Evolutionary conservation across 2,113 vertebrate species (phyloP), one percentile per base, ranked within the genome.

Genomic region (Ursus arctos): DNA sequence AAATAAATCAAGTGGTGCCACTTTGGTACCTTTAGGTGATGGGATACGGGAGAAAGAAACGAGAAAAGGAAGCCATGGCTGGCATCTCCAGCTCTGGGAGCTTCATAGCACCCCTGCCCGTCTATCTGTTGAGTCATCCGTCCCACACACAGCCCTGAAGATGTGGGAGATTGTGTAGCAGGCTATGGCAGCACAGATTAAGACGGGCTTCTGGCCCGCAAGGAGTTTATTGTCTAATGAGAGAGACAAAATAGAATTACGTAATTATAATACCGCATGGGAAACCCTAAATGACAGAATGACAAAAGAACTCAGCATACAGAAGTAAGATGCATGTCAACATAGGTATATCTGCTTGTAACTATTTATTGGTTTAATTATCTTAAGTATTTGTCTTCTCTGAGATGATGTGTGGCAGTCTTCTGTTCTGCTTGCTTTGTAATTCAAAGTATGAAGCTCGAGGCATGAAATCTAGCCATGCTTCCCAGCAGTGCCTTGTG

Each of bases 1-100:
- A 79, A 94, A 93, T 94, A 96, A 86, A 95, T 47, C 51, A 49
- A 71, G 77, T 11, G 69, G 51, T 86, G 57, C 76, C 51, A 18
- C n/a, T 88, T 19, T 74, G 15, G 40, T 77, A 51, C 63, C 63
- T 18, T 33, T 31, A 69, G 65, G 93, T 76, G 84, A 49, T 26
- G 88, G 87, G 51, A 90, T 21, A 11, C 3, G 24, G 49, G 76
- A 91, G 74, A 71, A 82, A 93, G 33, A 28, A 80, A 16, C 0
- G 22, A 80, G 49, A 77, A 57, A 65, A 84, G 36, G 33, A 81
- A 26, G n/a, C 31, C 3, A 1, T 4, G 0, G 3, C n/a, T 22
- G 36, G 22, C 43, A 7, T 31, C 77, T 57, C 80, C 36, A 1
- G 43, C 74, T 57, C 31, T 26, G 90, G 74, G 40, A 33, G 0